These are phyloP conservation scores for Perca schrenkii DNA, from an alignment of 2,113 vertebrate species.

Conservation along the genomic window DNA sequence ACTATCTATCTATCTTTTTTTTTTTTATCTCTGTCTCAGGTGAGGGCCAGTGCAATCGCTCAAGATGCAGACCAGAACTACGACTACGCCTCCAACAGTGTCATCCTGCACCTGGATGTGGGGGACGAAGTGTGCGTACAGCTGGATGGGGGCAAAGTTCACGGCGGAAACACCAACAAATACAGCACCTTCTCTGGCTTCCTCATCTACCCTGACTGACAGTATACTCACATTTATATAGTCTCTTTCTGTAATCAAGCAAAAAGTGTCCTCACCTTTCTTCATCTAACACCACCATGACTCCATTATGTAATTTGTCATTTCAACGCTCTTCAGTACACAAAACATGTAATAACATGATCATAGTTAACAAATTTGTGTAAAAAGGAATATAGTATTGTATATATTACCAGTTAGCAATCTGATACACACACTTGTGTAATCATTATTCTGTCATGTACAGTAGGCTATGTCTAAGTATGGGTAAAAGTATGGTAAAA, in stretches of 20 bases:
- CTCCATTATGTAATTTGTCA: constrained; percentile 39
- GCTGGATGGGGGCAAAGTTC: constrained; percentile 93
- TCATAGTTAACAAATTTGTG: constrained; percentile 47
- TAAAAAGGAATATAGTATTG: constrained; percentile 63
- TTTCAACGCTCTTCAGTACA: constrained; percentile 29
- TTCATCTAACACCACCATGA: constrained; percentile 42
- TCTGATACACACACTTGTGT: constrained; percentile 51
- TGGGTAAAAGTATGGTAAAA: constrained; percentile 25
- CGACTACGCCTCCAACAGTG: constrained; percentile 94
- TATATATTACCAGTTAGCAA: constrained; percentile 65
- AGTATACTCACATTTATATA: constrained; percentile 24
- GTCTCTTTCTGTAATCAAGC: constrained; percentile 48
- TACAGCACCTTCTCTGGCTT: constrained; percentile 97
- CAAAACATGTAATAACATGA: constrained; percentile 50
- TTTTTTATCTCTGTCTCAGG: constrained; percentile 73
- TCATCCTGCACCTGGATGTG: constrained; percentile 93
- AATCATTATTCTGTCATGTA: constrained; percentile 59
- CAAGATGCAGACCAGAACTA: constrained; percentile 91
- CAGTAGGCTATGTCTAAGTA: constrained; percentile 52
- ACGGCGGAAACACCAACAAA: constrained; percentile 95
- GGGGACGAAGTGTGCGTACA: constrained; percentile 94
- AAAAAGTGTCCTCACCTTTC: constrained; percentile 48
- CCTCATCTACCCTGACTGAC: constrained; percentile 92
- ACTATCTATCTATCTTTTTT: background rate
- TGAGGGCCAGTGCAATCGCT: constrained; percentile 90